Base-by-base conservation (phyloP, 2,797 vertebrate genomes). In the Xenentodon cancila region DNA sequence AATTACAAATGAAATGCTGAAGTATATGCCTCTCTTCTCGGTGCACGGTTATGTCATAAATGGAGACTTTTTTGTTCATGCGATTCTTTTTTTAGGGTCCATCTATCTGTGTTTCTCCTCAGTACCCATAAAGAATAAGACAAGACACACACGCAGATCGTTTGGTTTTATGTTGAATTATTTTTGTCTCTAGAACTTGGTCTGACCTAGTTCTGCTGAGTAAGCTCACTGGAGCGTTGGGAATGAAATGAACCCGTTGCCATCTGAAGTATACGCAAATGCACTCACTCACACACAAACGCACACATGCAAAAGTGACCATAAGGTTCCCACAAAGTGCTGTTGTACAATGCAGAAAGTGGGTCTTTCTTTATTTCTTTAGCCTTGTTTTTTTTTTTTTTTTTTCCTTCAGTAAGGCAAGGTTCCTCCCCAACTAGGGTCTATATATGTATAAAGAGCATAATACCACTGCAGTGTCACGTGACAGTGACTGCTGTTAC, bases 141-240 rank as follows among this genome's bases (percentile, higher is more conserved):
- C 49, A 54, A 54, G 53, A 56, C 69, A 44, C 53, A 11, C 43
- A 32, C 45, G 40, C 50, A 53, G 59, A 67, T 73, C 79, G 52
- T 79, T 79, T 75, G 62, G 68, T 74, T 84, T 85, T 67, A 32
- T 68, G 75, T 80, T 81, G 62, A 73, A 82, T 83, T 82, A 55
- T 76, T 82, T 83, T 82, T 72, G 52, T 68, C 75, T 59, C 68
- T 49, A 75, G 77, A 88, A 89, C 68, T 71, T 73, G 53, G 52
- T 71, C 74, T 84, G 82, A 89, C 85, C 86, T 71, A 84, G 71
- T 85, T 88, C 63, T 84, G 84, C 83, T 79, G 84, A 84, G 80
- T 84, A 79, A 81, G 71, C 73, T 79, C 83, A 81, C 68, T 81
- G 75, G 71, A 89, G 88, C 72, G 43, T 82, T 82, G 67, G 69